Evolutionary conservation across 2,113 vertebrate species (phyloP).

Genomic region (Manacus vitellinus): DNA sequence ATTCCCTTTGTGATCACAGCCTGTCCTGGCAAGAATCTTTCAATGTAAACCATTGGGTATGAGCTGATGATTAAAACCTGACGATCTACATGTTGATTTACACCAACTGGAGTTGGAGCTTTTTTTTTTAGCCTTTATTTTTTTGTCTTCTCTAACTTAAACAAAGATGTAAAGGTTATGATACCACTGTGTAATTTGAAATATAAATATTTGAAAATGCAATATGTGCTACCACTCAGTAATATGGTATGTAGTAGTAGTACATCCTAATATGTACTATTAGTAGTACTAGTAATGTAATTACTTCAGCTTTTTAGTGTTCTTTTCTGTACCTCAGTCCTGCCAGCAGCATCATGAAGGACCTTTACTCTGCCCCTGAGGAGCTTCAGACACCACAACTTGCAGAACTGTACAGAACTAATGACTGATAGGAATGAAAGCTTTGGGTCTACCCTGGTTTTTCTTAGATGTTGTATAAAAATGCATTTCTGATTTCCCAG

Average conservation of each 20-base stretch:
- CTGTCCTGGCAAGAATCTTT: background rate
- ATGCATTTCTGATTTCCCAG: background rate
- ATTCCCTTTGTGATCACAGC: background rate
- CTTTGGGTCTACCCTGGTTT: background rate
- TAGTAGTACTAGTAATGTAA: background rate
- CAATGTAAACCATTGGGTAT: background rate
- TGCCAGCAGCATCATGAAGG: background rate
- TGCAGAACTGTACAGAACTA: background rate
- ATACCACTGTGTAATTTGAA: background rate
- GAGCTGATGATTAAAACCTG: background rate
- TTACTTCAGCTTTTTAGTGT: background rate
- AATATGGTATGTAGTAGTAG: background rate
- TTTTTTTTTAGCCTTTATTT: background rate
- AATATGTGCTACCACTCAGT: background rate
- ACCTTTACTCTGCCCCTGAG: background rate
- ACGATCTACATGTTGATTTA: background rate
- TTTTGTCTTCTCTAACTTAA: background rate
- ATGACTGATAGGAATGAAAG: fast-evolving
- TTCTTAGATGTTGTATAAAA: background rate
- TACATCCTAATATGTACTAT: fast-evolving
- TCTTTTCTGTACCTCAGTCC: fast-evolving
- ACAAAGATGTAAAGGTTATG: background rate
- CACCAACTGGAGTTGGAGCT: background rate
- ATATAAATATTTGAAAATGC: background rate
- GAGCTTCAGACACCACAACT: background rate